These are phyloP conservation scores for Fopius arisanus DNA, from an alignment of 1,140 invertebrate genomes.

Conservation along the genomic window DNA sequence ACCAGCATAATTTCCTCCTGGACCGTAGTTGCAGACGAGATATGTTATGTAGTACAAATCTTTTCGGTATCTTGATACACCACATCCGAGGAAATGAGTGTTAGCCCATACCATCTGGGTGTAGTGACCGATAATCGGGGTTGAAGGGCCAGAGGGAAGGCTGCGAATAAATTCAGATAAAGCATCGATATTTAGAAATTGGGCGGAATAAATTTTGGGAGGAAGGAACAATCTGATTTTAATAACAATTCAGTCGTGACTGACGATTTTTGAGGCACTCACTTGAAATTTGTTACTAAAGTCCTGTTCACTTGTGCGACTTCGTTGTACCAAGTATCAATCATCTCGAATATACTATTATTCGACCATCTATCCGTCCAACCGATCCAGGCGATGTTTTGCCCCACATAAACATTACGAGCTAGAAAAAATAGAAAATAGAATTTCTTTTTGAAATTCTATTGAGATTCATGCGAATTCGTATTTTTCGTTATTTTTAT, in stretches of 20 bases:
- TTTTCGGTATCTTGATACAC: conserved; percentile 31
- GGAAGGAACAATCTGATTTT: not conserved
- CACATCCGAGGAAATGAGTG: conserved; percentile 54
- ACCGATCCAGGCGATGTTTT: not conserved
- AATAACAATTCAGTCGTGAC: too few species aligned
- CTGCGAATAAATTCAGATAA: not conserved
- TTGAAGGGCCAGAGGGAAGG: not conserved
- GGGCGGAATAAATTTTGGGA: not conserved
- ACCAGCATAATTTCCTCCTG: conserved; percentile 50
- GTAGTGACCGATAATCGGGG: conserved; percentile 47
- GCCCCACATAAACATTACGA: not conserved
- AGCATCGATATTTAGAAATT: not conserved
- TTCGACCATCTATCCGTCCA: not conserved
- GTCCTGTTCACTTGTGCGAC: not conserved
- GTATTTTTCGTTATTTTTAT: too few species aligned
- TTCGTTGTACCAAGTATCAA: not conserved
- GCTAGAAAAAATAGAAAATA: not conserved
- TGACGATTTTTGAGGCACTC: not conserved
- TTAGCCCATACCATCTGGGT: conserved; percentile 64
- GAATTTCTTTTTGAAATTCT: too few species aligned
- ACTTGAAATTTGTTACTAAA: not conserved
- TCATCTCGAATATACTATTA: not conserved
- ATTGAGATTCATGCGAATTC: too few species aligned
- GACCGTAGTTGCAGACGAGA: conserved; percentile 61
- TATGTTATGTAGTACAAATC: conserved; percentile 22